phyloP scores from a whole-genome alignment of 2,888 invertebrate genomes.

The Lasioglossum pauxillum region DNA sequence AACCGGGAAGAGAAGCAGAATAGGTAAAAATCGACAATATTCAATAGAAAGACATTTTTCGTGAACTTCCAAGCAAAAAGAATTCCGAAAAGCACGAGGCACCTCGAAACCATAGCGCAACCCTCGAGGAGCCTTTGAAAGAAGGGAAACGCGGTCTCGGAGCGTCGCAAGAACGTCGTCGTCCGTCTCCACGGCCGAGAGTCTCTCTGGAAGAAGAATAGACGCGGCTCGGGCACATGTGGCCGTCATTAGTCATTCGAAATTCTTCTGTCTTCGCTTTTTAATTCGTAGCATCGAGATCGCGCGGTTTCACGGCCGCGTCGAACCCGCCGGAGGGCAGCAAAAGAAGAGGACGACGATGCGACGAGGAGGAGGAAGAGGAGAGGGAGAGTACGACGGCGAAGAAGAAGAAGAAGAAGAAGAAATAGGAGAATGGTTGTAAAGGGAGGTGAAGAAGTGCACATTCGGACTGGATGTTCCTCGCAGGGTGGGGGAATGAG shows the following conservation, averaged over 20 bases:
- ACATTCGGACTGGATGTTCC: conserved; percentile 61
- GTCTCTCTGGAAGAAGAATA: conserved; percentile 59
- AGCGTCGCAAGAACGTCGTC: background rate
- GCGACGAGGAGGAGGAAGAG: conserved; percentile 36
- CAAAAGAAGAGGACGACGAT: background rate
- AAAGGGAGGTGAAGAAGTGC: conserved; percentile 67
- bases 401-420: conserved; percentile 27
- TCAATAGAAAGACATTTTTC: no score
- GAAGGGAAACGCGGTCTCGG: background rate
- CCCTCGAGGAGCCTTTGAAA: background rate
- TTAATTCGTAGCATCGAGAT: conserved; percentile 74
- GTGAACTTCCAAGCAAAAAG: background rate
- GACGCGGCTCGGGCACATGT: conserved; percentile 73
- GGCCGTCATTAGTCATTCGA: conserved; percentile 80
- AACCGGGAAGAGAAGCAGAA: background rate
- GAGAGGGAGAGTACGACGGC: conserved; percentile 14
- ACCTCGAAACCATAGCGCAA: background rate
- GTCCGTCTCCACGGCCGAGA: background rate
- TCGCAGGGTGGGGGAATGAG: conserved; percentile 66
- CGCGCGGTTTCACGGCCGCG: conserved; percentile 63
- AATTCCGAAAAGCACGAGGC: background rate
- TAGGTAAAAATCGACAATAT: background rate
- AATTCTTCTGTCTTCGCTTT: conserved; percentile 76
- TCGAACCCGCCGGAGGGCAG: conserved; percentile 44
- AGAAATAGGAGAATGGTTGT: conserved; percentile 43